These are phyloP conservation scores for Fundulus diaphanus DNA, from an alignment of 2,797 vertebrate species.

Conservation along the genomic window DNA sequence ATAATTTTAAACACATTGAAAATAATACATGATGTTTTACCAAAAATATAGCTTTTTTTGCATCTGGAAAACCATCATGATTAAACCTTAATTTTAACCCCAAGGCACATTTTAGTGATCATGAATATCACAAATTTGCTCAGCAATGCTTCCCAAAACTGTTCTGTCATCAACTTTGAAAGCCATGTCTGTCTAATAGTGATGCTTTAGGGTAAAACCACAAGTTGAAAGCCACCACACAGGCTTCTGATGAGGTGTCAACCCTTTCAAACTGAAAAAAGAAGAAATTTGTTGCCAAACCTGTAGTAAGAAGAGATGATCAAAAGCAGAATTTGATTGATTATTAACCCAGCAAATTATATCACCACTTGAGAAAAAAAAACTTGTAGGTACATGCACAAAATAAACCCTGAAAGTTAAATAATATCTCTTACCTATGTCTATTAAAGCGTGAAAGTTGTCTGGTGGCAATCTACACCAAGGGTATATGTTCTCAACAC, in stretches of 20 bases:
- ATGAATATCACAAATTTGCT: neutral
- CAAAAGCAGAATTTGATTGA: neutral
- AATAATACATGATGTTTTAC: too few species aligned
- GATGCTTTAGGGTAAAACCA: neutral
- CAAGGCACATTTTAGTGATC: neutral
- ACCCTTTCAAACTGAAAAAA: neutral
- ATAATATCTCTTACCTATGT: neutral
- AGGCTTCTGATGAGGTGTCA: neutral
- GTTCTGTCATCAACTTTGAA: neutral
- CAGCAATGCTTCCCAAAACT: neutral
- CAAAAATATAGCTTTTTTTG: neutral
- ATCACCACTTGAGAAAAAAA: neutral
- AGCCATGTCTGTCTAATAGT: neutral
- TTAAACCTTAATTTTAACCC: neutral
- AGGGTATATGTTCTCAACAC: neutral
- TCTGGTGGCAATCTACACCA: neutral
- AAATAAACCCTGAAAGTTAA: neutral
- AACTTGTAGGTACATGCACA: neutral
- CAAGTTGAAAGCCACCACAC: neutral
- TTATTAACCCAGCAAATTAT: neutral
- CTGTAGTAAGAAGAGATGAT: neutral
- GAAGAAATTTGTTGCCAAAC: neutral
- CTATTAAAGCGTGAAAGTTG: neutral
- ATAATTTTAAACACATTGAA: too few species aligned
- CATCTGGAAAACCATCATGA: neutral